phyloP scores from a whole-genome alignment of 2,113 vertebrate species.

The Brachirus orientalis region DNA sequence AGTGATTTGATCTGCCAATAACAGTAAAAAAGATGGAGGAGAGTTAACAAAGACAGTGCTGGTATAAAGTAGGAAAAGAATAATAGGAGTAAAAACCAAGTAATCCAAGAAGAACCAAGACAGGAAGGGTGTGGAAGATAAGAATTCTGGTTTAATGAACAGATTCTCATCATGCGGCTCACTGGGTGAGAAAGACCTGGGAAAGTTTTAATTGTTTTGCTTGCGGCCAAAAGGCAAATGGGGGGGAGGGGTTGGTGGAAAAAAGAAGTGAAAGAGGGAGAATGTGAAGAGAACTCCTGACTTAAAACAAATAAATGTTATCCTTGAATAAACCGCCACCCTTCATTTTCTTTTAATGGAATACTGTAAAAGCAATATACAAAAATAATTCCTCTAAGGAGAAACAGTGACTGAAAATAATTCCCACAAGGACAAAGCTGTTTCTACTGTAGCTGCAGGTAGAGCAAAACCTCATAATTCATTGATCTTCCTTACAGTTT shows the following conservation, averaged over 20 bases:
- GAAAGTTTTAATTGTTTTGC: constrained; percentile 70
- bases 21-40: too few relatives aligned
- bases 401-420: too few relatives aligned
- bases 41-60: too few relatives aligned
- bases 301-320: not conserved
- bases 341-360: not conserved
- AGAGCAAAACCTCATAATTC: too few relatives aligned
- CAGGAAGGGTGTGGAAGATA: constrained; percentile 34
- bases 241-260: not conserved
- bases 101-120: not conserved
- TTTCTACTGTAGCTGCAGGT: too few relatives aligned
- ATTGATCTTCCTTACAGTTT: too few relatives aligned
- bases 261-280: not conserved
- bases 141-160: constrained; percentile 51
- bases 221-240: constrained; percentile 32
- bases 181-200: constrained; percentile 66
- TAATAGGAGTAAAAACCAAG: not conserved
- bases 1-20: too few relatives aligned
- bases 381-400: too few relatives aligned
- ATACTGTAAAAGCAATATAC: too few relatives aligned
- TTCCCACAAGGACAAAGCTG: too few relatives aligned
- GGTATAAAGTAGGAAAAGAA: not conserved
- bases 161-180: constrained; percentile 70
- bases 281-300: not conserved
- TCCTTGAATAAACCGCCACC: too few relatives aligned